Conservation (phyloP, 2,888 invertebrate genomes). For the Arge pagana region DNA sequence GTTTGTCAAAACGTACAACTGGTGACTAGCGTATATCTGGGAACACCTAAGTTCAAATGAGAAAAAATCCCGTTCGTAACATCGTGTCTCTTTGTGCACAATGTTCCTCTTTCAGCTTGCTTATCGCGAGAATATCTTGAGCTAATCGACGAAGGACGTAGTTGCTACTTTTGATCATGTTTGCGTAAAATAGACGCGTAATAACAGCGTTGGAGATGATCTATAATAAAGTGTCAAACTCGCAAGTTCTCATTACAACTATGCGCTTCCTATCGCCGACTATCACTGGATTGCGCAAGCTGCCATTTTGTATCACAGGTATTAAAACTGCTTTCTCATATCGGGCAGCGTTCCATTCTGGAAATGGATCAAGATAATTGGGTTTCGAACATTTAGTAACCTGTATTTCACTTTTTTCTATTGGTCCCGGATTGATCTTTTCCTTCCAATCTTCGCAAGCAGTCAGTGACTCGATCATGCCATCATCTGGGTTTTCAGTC, state of each 20-base stretch:
- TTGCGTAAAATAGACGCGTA: background rate
- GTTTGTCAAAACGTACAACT: constrained; percentile 8
- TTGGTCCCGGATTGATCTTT: background rate
- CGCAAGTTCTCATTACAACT: constrained; percentile 18
- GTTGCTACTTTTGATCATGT: background rate
- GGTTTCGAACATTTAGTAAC: background rate
- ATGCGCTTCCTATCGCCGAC: background rate
- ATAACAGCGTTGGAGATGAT: background rate
- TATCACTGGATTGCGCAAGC: constrained; percentile 15
- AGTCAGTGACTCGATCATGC: background rate
- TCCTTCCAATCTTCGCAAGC: constrained; percentile 5
- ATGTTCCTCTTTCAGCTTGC: constrained; percentile 10
- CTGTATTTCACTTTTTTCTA: background rate
- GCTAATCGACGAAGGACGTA: background rate
- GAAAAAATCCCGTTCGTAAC: too few species aligned
- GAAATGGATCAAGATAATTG: constrained; percentile 13
- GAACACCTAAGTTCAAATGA: too few species aligned
- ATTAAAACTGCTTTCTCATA: constrained; percentile 6
- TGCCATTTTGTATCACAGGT: constrained; percentile 21
- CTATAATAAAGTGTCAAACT: constrained; percentile 16
- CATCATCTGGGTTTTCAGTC: too few species aligned
- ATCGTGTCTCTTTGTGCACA: constrained; percentile 11
- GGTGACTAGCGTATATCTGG: constrained; percentile 8
- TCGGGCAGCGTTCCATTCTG: constrained; percentile 17
- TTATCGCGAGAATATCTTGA: background rate